Conservation (phyloP, 2,888 invertebrate genomes). For the Synanthedon formicaeformis region DNA sequence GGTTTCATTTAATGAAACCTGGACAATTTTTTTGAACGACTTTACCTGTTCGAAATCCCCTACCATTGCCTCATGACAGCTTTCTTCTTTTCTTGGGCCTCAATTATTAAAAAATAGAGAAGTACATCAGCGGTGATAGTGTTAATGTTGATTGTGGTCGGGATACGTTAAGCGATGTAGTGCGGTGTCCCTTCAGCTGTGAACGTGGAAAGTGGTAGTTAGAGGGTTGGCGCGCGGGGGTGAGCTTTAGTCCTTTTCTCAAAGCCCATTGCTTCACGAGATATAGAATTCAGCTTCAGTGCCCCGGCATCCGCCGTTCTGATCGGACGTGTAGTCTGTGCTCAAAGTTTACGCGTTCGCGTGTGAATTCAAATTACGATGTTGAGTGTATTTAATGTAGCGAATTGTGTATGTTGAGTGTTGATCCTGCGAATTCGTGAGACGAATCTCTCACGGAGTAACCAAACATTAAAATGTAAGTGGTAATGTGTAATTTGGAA, state of each 20-base stretch:
- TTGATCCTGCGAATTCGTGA: constrained; percentile 2
- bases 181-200: constrained; percentile 10
- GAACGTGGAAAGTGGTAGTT: constrained; percentile 17
- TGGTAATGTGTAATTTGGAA: no score
- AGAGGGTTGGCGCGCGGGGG: constrained; percentile 16
- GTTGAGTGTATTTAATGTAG: constrained; percentile 36
- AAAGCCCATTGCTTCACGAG: constrained; percentile 8
- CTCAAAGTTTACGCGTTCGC: constrained; percentile 21
- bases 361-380: constrained; percentile 46
- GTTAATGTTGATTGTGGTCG: no score
- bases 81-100: no score
- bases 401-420: constrained; percentile 40
- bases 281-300: constrained; percentile 29
- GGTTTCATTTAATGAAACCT: no score
- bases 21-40: no score
- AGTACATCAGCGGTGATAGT: no score
- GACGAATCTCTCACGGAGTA: no score
- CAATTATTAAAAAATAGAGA: no score
- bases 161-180: neutral
- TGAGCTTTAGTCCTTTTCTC: constrained; percentile 21
- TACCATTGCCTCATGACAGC: no score
- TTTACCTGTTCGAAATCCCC: no score
- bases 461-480: no score
- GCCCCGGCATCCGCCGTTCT: constrained; percentile 47
- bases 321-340: constrained; percentile 27